Conservation (phyloP, 2,888 invertebrate genomes). For the Ephialtes manifestator region DNA sequence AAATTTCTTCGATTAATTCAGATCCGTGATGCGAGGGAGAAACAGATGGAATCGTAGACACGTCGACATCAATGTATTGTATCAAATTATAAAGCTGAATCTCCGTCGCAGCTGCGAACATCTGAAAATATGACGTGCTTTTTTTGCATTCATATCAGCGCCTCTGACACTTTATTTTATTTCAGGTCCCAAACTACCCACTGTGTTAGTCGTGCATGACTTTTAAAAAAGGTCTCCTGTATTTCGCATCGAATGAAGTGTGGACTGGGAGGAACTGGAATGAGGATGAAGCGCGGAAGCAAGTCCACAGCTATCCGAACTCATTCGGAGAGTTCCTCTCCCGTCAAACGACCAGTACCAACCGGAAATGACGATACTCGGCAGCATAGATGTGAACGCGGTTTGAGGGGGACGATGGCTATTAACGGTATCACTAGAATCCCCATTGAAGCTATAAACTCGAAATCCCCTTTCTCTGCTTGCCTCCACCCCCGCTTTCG, state of each 20-base stretch:
- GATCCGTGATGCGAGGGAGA: slow-evolving; percentile 9
- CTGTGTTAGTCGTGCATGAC: background rate
- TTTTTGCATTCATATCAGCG: background rate
- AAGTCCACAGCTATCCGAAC: slow-evolving; percentile 35
- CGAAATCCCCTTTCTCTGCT: slow-evolving; percentile 47
- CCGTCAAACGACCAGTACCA: slow-evolving; percentile 62
- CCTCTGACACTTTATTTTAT: background rate
- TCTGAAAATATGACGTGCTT: background rate
- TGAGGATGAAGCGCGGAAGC: slow-evolving; percentile 51
- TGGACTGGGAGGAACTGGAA: slow-evolving; percentile 33
- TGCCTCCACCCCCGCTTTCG: slow-evolving; percentile 1
- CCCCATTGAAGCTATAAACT: slow-evolving; percentile 63
- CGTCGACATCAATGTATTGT: slow-evolving; percentile 14
- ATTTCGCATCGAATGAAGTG: slow-evolving; percentile 37
- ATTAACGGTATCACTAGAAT: slow-evolving; percentile 67
- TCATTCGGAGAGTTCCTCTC: slow-evolving; percentile 45
- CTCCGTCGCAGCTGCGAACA: background rate
- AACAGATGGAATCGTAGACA: slow-evolving; percentile 12
- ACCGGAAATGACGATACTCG: slow-evolving; percentile 66
- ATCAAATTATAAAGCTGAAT: slow-evolving; percentile 5
- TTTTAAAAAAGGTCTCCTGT: slow-evolving; percentile 21
- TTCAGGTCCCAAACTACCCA: background rate
- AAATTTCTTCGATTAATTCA: slow-evolving; percentile 47
- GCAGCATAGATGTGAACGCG: slow-evolving; percentile 46
- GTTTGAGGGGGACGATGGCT: slow-evolving; percentile 33